A percentile compares a stretch with the other conserved stretches of the same genome.
Conservation (phyloP, 2,888 invertebrate genomes). For the Tromatobia lineatoria region DNA sequence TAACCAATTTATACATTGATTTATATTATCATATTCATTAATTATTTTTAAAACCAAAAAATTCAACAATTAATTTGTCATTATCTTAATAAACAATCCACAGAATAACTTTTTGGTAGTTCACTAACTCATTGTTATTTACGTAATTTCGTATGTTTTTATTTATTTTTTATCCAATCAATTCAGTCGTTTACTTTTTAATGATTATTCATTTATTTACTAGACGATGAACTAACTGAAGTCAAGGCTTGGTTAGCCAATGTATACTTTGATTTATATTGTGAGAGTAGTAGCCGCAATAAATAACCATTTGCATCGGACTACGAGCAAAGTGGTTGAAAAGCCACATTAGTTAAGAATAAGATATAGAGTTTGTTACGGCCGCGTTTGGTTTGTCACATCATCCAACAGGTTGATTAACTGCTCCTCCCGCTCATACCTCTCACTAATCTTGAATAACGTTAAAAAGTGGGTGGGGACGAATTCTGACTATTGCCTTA, state of each 20-base stretch:
- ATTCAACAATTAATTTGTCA: too few relatives aligned
- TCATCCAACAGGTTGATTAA: constrained; percentile 28
- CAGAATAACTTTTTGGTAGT: too few relatives aligned
- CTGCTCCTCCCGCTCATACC: not conserved
- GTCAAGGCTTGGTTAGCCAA: not conserved
- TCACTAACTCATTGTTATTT: too few relatives aligned
- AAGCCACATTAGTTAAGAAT: constrained; percentile 1
- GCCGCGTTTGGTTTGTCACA: not conserved
- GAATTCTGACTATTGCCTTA: not conserved
- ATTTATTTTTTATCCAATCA: not conserved
- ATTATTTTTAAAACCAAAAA: too few relatives aligned
- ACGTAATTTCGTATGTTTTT: too few relatives aligned
- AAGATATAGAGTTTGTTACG: constrained; percentile 22
- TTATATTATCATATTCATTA: too few relatives aligned
- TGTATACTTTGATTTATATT: not conserved
- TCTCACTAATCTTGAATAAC: constrained; percentile 40
- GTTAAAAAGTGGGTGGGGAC: constrained; percentile 45
- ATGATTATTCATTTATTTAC: too few relatives aligned
- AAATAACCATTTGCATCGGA: constrained; percentile 1
- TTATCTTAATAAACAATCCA: too few relatives aligned
- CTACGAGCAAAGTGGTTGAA: constrained; percentile 22
- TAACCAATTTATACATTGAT: too few relatives aligned
- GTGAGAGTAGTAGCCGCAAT: not conserved
- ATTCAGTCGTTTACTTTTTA: too few relatives aligned
- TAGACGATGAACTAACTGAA: too few relatives aligned